These are phyloP conservation scores for Recurvirostra avosetta DNA, from an alignment of 2,113 vertebrate genomes.

Conservation along the genomic window DNA sequence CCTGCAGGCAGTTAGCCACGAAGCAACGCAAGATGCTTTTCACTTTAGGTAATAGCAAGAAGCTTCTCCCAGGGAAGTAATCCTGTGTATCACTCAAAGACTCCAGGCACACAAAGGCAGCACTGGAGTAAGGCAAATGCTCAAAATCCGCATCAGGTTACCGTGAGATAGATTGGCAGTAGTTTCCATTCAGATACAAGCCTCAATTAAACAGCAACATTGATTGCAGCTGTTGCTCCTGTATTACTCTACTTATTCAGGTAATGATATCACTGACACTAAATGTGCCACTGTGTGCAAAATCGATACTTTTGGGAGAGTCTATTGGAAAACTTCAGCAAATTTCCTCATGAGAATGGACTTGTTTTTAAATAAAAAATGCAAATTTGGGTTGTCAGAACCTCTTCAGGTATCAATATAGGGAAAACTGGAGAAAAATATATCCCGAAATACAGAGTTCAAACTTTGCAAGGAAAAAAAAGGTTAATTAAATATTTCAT, in stretches of 20 bases:
- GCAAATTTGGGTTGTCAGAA: neutral
- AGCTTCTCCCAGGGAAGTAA: neutral
- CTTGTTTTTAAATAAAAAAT: neutral
- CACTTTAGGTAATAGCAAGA: neutral
- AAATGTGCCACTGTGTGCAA: neutral
- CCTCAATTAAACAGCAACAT: neutral
- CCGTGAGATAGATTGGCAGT: neutral
- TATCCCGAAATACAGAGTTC: neutral
- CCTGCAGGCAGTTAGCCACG: neutral
- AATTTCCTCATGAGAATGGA: neutral
- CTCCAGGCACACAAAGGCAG: neutral
- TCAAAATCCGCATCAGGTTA: neutral
- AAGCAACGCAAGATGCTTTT: neutral
- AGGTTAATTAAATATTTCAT: neutral
- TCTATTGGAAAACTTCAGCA: neutral
- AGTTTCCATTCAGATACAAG: neutral
- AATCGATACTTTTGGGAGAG: rapidly evolving
- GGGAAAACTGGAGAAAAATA: neutral
- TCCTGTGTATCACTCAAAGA: neutral
- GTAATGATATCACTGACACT: neutral
- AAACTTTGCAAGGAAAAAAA: rapidly evolving
- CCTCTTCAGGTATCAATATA: neutral
- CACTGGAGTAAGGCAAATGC: neutral
- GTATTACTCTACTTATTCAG: neutral
- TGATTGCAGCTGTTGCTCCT: neutral